Conservation (phyloP, 2,113 vertebrate species). For the Nesoenas mayeri region DNA sequence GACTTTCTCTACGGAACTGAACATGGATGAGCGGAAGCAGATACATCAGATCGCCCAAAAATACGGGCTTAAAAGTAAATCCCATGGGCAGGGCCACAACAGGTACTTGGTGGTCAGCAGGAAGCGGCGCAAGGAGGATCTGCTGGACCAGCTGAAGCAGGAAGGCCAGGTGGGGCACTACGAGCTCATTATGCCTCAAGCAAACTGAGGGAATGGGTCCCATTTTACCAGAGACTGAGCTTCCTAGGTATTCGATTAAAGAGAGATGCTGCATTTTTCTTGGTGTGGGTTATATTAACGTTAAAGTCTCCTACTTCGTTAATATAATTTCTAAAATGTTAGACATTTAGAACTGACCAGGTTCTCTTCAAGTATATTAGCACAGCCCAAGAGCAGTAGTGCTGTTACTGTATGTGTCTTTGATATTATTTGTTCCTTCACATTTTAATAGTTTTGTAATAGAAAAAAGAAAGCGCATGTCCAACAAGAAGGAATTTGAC, state of each 20-base stretch:
- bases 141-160: slow-evolving; percentile 92
- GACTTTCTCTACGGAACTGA: slow-evolving; percentile 94
- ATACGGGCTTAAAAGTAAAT: slow-evolving; percentile 94
- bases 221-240: background rate
- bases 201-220: slow-evolving; percentile 61
- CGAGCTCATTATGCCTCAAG: slow-evolving; percentile 91
- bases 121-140: slow-evolving; percentile 90
- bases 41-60: slow-evolving; percentile 94
- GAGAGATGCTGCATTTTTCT: slow-evolving; percentile 65
- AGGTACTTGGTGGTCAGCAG: slow-evolving; percentile 93
- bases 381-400: slow-evolving; percentile 67
- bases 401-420: slow-evolving; percentile 70
- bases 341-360: slow-evolving; percentile 34
- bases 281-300: slow-evolving; percentile 47
- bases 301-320: slow-evolving; percentile 58
- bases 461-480: background rate
- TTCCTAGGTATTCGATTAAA: background rate
- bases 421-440: slow-evolving; percentile 65
- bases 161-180: slow-evolving; percentile 97
- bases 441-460: slow-evolving; percentile 72
- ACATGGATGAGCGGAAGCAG: slow-evolving; percentile 92
- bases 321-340: slow-evolving; percentile 68
- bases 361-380: slow-evolving; percentile 59
- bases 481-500: background rate
- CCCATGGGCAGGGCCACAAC: slow-evolving; percentile 87